Percentiles rank a stretch among this genome's conserved stretches.
Conservation (phyloP, 2,113 vertebrate genomes). For the Psittacus erithacus region DNA sequence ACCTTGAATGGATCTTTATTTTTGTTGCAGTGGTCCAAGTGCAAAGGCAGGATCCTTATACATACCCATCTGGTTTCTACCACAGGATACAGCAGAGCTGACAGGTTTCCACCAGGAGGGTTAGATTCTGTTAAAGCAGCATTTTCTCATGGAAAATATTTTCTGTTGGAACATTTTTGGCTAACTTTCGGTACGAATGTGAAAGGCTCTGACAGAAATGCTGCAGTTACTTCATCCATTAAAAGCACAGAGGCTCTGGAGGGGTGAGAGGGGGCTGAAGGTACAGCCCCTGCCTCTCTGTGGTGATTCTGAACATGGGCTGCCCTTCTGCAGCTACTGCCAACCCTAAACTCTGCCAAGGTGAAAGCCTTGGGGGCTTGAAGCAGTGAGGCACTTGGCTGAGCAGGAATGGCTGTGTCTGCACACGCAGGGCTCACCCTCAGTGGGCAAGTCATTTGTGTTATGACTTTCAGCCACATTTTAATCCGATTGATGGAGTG, state of each 20-base stretch:
- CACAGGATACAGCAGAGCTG: background rate
- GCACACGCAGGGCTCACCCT: background rate
- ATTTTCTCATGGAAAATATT: conserved; percentile 34
- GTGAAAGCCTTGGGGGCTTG: background rate
- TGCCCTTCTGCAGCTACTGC: background rate
- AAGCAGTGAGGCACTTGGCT: background rate
- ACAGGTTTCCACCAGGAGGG: background rate
- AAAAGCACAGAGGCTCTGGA: background rate
- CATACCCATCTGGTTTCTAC: background rate
- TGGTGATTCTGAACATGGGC: background rate
- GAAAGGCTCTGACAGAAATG: background rate
- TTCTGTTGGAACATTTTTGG: background rate
- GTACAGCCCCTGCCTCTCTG: rapidly evolving
- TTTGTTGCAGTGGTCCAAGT: background rate
- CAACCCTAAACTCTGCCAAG: background rate
- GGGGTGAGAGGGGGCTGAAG: background rate
- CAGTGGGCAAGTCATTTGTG: rapidly evolving
- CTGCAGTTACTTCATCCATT: background rate
- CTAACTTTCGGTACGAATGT: background rate
- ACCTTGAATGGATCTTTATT: background rate
- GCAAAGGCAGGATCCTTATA: background rate
- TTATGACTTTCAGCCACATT: background rate
- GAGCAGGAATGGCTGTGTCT: rapidly evolving
- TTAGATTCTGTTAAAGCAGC: background rate
- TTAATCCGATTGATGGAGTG: conserved; percentile 51